A percentile compares a stretch with the other conserved stretches of the same genome.
phyloP scores from a whole-genome alignment of 1,140 invertebrate species.

The Lasioglossum albipes region DNA sequence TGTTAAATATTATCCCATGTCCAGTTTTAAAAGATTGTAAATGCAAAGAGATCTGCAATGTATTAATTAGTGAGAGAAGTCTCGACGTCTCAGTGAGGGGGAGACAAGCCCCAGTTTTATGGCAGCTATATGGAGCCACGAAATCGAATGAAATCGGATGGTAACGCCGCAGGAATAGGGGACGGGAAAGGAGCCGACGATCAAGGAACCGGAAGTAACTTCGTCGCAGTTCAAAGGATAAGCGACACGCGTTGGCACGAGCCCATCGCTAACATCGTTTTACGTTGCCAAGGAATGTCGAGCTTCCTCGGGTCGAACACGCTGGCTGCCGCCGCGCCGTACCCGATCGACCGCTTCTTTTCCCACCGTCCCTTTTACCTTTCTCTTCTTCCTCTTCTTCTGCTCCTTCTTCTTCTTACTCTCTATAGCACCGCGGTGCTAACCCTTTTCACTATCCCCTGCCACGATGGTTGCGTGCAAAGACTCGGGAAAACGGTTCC shows the following conservation, averaged over 20 bases:
- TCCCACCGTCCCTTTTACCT: not conserved
- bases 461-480: conserved; percentile 12
- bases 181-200: not conserved
- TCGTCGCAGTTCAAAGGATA: conserved; percentile 25
- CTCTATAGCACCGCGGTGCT: not conserved
- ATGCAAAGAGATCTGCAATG: no score
- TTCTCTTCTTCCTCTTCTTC: not conserved
- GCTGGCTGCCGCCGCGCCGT: not conserved
- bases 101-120: no score
- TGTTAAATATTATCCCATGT: no score
- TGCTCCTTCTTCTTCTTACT: not conserved
- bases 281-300: conserved; percentile 41
- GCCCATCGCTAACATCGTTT: conserved; percentile 39
- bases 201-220: conserved; percentile 44
- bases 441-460: not conserved
- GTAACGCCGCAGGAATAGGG: not conserved
- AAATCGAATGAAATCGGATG: conserved; percentile 14
- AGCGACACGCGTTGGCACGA: conserved; percentile 40
- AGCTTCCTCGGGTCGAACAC: conserved; percentile 26
- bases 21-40: no score
- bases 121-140: not conserved
- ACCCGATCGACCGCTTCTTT: conserved; percentile 14
- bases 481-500: not conserved
- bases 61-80: no score
- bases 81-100: no score